Evolutionary conservation across 2,797 vertebrate species (phyloP), one percentile per base, ranked within the genome.

Genomic region (Dromococcyx pavoninus): DNA sequence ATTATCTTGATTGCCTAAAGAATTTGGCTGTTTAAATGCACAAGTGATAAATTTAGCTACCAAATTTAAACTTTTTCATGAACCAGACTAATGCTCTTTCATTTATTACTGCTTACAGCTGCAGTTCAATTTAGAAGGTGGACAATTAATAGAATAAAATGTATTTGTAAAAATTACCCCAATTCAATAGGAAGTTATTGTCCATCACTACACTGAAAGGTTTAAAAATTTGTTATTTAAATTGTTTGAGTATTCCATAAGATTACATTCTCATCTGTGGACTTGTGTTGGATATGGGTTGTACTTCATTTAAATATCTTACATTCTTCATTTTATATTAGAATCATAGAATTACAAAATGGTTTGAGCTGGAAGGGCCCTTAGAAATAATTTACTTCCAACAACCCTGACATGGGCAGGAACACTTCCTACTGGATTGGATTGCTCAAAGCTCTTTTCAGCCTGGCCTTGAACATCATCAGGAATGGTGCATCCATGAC

Each of bases 1-100:
- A 94, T 93, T 93, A 91, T 91, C 88, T 93, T 96, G 89, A 96
- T 95, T 97, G 64, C 66, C 71, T 86, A 89, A 93, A 91, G 87
- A 85, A 61, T 95, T 94, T 93, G 79, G 56, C 73, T 94, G 18
- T 86, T 90, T 85, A 88, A 94, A 91, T 89, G 44, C 16, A 66
- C 56, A 76, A 39, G 67, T 87, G 79, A 88, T 84, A 95, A 95
- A 89, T 97, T 90, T 94, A 97, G 89, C 41, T 19, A 92, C 64
- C 56, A 90, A 73, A 89, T 93, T 75, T 82, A 84, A 83, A 53
- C 86, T 94, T 85, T 95, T 84, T 60, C 50, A 86, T 67, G 37
- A 10, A 57, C 53, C 39, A 66, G n/a, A 84, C 53, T 64, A 92
- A 51, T 70, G 73, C 44, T 60, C 96, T 91, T 93, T 93, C 56